Evolutionary conservation across 2,113 vertebrate genomes (phyloP), one percentile per base, ranked within the genome.

Genomic region (Scophthalmus maximus): DNA sequence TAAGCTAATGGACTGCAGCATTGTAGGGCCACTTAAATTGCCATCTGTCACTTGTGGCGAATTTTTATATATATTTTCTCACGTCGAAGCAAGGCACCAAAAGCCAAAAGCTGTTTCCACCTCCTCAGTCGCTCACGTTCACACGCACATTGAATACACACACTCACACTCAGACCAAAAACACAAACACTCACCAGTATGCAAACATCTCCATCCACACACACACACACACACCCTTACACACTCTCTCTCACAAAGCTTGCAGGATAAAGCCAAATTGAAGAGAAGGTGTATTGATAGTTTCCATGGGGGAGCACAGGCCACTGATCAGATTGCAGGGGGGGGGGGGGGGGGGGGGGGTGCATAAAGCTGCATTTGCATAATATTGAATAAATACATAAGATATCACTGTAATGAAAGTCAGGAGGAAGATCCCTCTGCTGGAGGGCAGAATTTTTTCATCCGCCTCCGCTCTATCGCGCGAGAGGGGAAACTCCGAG

Each of bases 1-100:
- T 95, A 97, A 96, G 95, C 95, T 92, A 94, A 96, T 96, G 96
- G 94, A 95, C 95, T 99, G 97, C 97, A 99, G 97, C 97, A 99
- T 98, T 93, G 92, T 97, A 99, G 97, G 97, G 97, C 97, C 97
- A 96, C 96, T 97, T 92, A 90, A 96, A 96, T 95, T 97, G 96
- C 97, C 97, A 97, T 97, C 96, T 94, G 94, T 96, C 93, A 95
- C 89, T 95, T 93, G 95, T 97, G 97, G 97, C 97, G 88, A 96
- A 95, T 91, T 87, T 85, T 68, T 50, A 36, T n/a, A 1, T 46
- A 61, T 82, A 50, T 94, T 83, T 90, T 91, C 87, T 82, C 79
- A 96, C 95, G 92, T 95, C 94, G 85, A 96, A 95, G 95, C 95
- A 98, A 97, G 97, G 96, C 96, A 98, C 96, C 94, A 93, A 94